Evolutionary conservation across 2,797 vertebrate species (phyloP), one percentile per base, ranked within the genome.

Genomic region (Pangasius macronema): DNA sequence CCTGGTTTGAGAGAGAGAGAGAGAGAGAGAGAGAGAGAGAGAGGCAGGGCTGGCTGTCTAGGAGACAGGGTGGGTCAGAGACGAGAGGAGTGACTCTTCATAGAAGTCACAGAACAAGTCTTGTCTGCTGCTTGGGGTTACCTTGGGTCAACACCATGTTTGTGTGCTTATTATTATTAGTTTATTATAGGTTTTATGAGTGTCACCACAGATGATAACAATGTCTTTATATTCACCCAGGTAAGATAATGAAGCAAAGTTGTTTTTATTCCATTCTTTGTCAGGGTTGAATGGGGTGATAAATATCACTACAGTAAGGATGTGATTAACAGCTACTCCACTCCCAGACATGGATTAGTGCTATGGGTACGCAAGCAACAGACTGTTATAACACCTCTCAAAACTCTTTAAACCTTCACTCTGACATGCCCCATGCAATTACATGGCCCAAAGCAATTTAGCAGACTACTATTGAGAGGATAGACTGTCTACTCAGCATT

Each of bases 331-430:
- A 63, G 75, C 65, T 85, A 63, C 76, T 70, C 63, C 39, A 42
- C 67, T 63, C 83, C 72, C 67, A 88, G 87, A 88, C 83, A 88
- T n/a, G 87, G 87, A 88, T 88, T 85, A 88, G 83, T 27, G 72
- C 68, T 82, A 81, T 36, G 55, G 55, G 75, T 73, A 65, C 22
- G 39, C 76, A 61, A 72, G 82, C 75, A 51, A 83, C 87, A 80
- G 65, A 18, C 61, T 80, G 55, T 61, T 53, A 76, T 57, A 73
- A 39, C 87, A 81, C 87, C 65, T 36, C 85, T 84, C 86, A 83
- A 33, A 68, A 76, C 81, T 87, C 63, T 55, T 75, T 82, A 87
- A 75, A 82, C 30, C 53, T 82, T 22, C 55, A 22, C 30, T 22
- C 80, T 83, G 72, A 84, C 51, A 4, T 57, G 75, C 75, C 59